Percentiles rank a stretch among this genome's conserved stretches.
phyloP scores from a whole-genome alignment of 2,888 invertebrate species.

The Lobophora halterata region DNA sequence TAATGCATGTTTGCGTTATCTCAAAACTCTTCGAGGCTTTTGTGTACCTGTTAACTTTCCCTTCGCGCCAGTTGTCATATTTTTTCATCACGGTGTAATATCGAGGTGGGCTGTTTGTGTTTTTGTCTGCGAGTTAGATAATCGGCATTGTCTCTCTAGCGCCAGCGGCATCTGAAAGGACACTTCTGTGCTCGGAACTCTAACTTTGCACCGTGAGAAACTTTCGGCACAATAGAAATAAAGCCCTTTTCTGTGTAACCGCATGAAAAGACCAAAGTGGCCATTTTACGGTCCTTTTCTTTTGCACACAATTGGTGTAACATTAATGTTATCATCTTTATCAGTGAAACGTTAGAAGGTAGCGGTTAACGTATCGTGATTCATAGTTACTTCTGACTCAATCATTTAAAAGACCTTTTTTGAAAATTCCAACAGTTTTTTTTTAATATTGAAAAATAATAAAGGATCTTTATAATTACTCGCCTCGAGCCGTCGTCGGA shows the following conservation, averaged over 20 bases:
- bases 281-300: constrained; percentile 38
- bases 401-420: constrained; percentile 28
- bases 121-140: constrained; percentile 56
- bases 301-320: constrained; percentile 44
- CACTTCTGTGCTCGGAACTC: constrained; percentile 50
- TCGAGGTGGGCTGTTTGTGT: constrained; percentile 57
- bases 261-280: constrained; percentile 6
- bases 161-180: constrained; percentile 57
- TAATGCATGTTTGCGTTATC: constrained; percentile 55
- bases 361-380: constrained; percentile 57
- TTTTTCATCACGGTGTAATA: constrained; percentile 55
- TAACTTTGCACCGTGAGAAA: constrained; percentile 1
- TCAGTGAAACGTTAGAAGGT: constrained; percentile 57
- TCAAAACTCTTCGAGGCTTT: constrained; percentile 44
- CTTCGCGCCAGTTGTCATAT: constrained; percentile 51
- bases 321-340: constrained; percentile 52
- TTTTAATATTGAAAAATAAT: constrained; percentile 22
- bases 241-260: constrained; percentile 27
- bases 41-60: constrained; percentile 68
- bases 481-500: constrained; percentile 20
- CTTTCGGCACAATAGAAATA: constrained; percentile 15
- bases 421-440: constrained; percentile 30
- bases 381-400: constrained; percentile 65
- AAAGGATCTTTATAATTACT: constrained; percentile 21
- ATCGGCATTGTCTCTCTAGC: constrained; percentile 60